phyloP scores from a whole-genome alignment of 1,140 invertebrate genomes.

The Matsumurasca onukii region DNA sequence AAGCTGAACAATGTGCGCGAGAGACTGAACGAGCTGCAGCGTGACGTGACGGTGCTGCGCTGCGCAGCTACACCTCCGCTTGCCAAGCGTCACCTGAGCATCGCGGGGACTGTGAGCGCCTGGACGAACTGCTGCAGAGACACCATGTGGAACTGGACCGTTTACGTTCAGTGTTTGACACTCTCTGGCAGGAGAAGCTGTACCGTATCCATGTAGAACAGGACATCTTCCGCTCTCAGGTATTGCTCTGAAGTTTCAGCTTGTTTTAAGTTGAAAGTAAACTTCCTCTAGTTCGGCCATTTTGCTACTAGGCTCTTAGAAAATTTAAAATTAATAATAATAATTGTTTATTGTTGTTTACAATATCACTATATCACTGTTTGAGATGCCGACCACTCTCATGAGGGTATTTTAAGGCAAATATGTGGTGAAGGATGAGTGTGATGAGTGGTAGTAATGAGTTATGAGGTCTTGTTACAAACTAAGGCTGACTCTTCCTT shows the following conservation, averaged over 20 bases:
- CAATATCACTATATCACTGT: too few relatives aligned
- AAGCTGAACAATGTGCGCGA: conserved; percentile 63
- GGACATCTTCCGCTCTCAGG: conserved; percentile 65
- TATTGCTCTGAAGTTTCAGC: conserved; percentile 40
- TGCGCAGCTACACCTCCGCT: conserved; percentile 60
- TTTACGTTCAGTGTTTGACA: conserved; percentile 60
- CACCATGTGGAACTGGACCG: conserved; percentile 65
- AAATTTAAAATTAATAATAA: background rate
- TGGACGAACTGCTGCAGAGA: conserved; percentile 63
- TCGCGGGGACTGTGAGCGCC: conserved; percentile 59
- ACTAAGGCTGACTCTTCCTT: too few relatives aligned
- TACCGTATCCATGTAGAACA: conserved; percentile 66
- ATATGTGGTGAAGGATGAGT: too few relatives aligned
- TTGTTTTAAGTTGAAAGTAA: background rate
- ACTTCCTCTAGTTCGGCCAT: too few relatives aligned
- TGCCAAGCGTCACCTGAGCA: conserved; percentile 56
- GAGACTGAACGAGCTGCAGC: conserved; percentile 61
- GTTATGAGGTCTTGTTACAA: too few relatives aligned
- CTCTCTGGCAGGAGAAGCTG: conserved; percentile 68
- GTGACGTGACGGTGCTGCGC: conserved; percentile 58
- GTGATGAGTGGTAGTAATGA: too few relatives aligned
- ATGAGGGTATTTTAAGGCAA: too few relatives aligned
- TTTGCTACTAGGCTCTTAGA: too few relatives aligned
- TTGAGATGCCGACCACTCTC: too few relatives aligned
- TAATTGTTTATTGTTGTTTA: too few relatives aligned